A percentile compares a stretch with the other conserved stretches of the same genome.
Conservation (phyloP, 1,140 invertebrate species). For the Eufriesea mexicana region DNA sequence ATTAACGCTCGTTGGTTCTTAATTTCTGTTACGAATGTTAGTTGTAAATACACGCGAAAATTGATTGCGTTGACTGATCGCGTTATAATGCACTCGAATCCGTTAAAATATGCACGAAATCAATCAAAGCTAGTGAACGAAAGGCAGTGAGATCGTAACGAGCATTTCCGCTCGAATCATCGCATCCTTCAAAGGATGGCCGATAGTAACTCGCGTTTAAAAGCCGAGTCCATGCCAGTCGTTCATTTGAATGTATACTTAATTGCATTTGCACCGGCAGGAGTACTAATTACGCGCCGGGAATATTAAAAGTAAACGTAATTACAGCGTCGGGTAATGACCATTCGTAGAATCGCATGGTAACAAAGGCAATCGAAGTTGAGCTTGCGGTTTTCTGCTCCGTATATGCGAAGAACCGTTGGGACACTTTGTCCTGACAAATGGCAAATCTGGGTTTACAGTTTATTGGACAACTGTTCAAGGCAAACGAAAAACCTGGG, state of each 20-base stretch:
- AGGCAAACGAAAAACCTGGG: no score
- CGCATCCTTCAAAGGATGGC: background rate
- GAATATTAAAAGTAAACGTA: slow-evolving; percentile 18
- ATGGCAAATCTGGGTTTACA: background rate
- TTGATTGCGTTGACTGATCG: background rate
- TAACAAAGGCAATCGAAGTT: slow-evolving; percentile 1
- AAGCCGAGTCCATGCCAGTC: background rate
- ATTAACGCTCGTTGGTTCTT: background rate
- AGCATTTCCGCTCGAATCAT: background rate
- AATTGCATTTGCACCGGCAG: background rate
- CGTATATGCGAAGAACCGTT: background rate
- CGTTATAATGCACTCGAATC: background rate
- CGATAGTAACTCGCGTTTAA: background rate
- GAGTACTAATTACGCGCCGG: slow-evolving; percentile 6
- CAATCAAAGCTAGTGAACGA: background rate
- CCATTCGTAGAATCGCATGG: background rate
- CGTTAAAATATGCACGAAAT: background rate
- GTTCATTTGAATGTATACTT: background rate
- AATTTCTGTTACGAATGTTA: background rate
- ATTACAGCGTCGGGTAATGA: slow-evolving; percentile 17
- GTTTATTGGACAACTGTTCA: background rate
- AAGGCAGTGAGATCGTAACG: background rate
- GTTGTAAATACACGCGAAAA: background rate
- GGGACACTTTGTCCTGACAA: background rate
- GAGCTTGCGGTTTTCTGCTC: background rate